Evolutionary conservation across 2,113 vertebrate species (phyloP).

Genomic region (Odontesthes bonariensis): DNA sequence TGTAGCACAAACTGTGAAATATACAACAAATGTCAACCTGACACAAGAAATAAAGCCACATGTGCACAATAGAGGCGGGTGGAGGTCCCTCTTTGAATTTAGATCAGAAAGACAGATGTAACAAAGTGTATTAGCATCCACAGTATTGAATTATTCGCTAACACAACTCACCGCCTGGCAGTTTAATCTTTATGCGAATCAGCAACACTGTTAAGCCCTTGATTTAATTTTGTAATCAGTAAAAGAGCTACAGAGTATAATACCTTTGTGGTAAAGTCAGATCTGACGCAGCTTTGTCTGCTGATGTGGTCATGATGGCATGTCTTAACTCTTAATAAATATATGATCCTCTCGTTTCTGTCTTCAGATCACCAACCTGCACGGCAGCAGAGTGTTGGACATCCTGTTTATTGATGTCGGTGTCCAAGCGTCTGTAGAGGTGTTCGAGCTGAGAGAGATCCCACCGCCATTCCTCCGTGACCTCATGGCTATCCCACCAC

Average conservation of each 20-base stretch:
- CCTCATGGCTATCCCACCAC: constrained; percentile 89
- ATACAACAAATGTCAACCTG: constrained; percentile 1
- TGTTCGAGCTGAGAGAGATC: constrained; percentile 93
- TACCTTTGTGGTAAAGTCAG: not conserved
- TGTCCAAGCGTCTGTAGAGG: constrained; percentile 90
- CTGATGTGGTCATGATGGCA: not conserved
- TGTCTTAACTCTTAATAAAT: not conserved
- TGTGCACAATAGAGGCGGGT: not conserved
- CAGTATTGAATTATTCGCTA: no score
- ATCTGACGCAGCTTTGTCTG: not conserved
- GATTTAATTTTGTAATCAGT: not conserved
- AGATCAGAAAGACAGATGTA: not conserved
- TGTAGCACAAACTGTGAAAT: constrained; percentile 9
- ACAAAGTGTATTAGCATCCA: not conserved
- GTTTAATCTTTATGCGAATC: not conserved
- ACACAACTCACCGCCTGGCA: no score
- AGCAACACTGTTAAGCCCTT: no score
- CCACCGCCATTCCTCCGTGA: constrained; percentile 88
- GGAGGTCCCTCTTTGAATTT: not conserved
- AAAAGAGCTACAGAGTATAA: not conserved
- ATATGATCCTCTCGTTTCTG: constrained; percentile 4
- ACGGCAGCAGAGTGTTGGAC: constrained; percentile 91
- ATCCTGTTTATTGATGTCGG: constrained; percentile 92
- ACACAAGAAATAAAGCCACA: not conserved
- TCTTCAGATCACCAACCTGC: constrained; percentile 91